Percentiles rank a stretch among this genome's conserved stretches.
phyloP scores from a whole-genome alignment of 2,113 vertebrate species.

The Pseudopodoces humilis region DNA sequence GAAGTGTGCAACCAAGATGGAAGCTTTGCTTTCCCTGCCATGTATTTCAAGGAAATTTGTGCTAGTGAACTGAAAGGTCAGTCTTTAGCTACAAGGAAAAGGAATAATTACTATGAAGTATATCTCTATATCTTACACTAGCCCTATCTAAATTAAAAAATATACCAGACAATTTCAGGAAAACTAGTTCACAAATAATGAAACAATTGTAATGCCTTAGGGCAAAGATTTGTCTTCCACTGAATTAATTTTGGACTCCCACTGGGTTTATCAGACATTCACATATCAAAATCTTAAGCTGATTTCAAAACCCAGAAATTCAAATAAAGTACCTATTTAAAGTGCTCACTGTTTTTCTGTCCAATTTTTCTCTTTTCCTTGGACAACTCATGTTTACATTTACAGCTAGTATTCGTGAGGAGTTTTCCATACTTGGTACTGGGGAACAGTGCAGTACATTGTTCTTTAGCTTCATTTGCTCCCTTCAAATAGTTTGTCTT shows the following conservation, averaged over 20 bases:
- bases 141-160: background rate
- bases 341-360: background rate
- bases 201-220: background rate
- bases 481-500: background rate
- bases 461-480: background rate
- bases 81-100: background rate
- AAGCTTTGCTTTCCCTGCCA: background rate
- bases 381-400: background rate
- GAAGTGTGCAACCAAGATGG: background rate
- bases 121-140: background rate
- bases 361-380: background rate
- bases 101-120: background rate
- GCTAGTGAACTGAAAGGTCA: background rate
- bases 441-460: background rate
- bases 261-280: slow-evolving; percentile 9
- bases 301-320: slow-evolving; percentile 18
- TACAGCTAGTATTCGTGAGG: background rate
- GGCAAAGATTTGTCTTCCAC: background rate
- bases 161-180: background rate
- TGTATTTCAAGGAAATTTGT: background rate
- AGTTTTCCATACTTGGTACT: background rate
- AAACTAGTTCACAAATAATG: background rate
- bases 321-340: background rate
- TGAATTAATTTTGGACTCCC: background rate
- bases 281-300: background rate